phyloP scores from a whole-genome alignment of 2,888 invertebrate species.

The Tetragonisca angustula region DNA sequence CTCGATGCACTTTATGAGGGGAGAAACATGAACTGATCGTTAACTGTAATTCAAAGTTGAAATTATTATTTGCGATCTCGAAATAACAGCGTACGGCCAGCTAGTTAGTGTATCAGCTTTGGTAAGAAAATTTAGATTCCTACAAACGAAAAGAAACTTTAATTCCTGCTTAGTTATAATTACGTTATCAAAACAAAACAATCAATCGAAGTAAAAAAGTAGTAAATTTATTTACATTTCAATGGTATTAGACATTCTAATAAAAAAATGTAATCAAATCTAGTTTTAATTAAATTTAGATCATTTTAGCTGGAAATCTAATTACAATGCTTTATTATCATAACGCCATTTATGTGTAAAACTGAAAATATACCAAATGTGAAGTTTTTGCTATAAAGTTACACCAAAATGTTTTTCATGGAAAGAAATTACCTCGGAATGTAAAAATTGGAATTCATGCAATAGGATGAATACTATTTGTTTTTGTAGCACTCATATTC shows the following conservation, averaged over 20 bases:
- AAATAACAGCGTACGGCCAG: conserved; percentile 41
- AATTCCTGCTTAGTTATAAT: neutral
- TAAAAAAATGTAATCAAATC: neutral
- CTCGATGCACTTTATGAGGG: neutral
- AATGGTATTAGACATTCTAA: neutral
- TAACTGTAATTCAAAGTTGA: conserved; percentile 8
- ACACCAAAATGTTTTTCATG: neutral
- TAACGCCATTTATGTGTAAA: conserved; percentile 28
- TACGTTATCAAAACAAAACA: neutral
- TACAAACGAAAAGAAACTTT: neutral
- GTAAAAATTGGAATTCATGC: conserved; percentile 32
- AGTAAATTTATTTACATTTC: conserved; percentile 2
- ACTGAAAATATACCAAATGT: conserved; percentile 1
- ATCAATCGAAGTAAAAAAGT: neutral
- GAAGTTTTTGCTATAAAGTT: neutral
- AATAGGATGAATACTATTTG: conserved; percentile 70
- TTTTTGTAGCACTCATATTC: conserved; percentile 51
- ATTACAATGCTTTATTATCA: neutral
- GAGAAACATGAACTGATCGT: conserved; percentile 12
- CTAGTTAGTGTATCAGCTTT: conserved; percentile 46
- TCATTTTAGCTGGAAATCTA: conserved; percentile 15
- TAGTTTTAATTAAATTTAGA: conserved; percentile 1
- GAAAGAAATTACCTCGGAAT: neutral
- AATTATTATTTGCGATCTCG: conserved; percentile 10
- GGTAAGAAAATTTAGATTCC: conserved; percentile 50